Evolutionary conservation across 2,888 invertebrate genomes (phyloP), one percentile per base, ranked within the genome.

Genomic region (Neoitamus cyanurus): DNA sequence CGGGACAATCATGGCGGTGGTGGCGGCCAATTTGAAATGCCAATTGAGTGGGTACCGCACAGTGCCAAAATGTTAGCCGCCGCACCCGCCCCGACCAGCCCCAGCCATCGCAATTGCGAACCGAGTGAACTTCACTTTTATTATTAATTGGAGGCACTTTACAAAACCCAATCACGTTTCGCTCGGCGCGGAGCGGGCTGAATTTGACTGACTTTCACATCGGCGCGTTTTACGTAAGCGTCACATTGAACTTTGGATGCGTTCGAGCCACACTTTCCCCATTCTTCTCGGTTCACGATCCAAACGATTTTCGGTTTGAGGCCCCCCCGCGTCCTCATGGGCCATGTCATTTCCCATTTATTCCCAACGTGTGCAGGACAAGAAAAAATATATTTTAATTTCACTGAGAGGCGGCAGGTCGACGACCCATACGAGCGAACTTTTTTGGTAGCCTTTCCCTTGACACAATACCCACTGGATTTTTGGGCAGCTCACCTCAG

Each of bases 201-300:
- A 77, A 77, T 77, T 77, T 77, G 25, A 25, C 77, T 42, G 77
- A 77, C 77, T 77, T 77, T 77, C 77, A 77, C 77, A 77, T 42
- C 46, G 42, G 15, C 37, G 58, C 58, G 58, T 20, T 83, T 83
- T 83, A 83, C 37, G 37, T 83, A 83, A 83, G 69, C 31, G 82
- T 83, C 69, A 83, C 82, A 83, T 83, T 83, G 82, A 83, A 83
- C 82, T 83, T 83, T 83, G 82, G 25, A 28, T 69, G 68, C 34
- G 68, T 82, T 68, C 36, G 36, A 77, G 36, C 46, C 46, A n/a
- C n/a, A 77, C 77, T 77, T 77, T 77, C 77, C 77, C 77, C 46
- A 77, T 77, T 77, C 77, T 77, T 77, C 46, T 30, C 13, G 46
- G 25, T 13, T 42, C 77, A 37, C 77, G 77, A 77, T 73, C 73